Conservation (phyloP, 2,797 vertebrate species). For the Pseudochromis fuscus region DNA sequence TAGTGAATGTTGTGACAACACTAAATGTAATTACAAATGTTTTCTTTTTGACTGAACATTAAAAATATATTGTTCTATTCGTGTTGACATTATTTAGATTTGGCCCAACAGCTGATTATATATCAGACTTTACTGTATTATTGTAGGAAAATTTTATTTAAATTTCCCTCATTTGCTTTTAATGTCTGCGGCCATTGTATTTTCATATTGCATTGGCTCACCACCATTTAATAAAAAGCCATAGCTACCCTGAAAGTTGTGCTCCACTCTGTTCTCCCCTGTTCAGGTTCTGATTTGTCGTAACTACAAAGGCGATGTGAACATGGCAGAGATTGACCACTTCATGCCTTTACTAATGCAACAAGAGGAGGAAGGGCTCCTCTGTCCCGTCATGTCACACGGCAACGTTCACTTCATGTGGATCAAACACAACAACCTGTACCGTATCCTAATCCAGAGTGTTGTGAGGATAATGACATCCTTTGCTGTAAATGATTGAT, state of each 20-base stretch:
- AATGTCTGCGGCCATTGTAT: background rate
- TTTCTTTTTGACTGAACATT: no score
- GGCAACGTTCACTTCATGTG: slow-evolving; percentile 93
- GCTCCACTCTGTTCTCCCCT: background rate
- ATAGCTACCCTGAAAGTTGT: background rate
- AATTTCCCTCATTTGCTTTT: background rate
- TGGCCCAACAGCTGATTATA: background rate
- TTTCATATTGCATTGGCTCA: background rate
- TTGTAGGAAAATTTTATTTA: background rate
- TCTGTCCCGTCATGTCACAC: slow-evolving; percentile 88
- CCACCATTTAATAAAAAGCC: background rate
- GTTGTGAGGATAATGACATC: background rate
- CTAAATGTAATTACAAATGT: background rate
- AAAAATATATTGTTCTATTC: no score
- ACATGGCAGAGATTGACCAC: slow-evolving; percentile 92
- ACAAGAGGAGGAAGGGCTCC: slow-evolving; percentile 90
- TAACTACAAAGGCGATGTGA: slow-evolving; percentile 95
- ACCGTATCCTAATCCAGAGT: slow-evolving; percentile 88
- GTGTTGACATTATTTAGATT: no score
- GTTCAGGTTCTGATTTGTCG: slow-evolving; percentile 93
- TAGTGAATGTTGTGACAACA: background rate
- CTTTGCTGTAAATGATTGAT: background rate
- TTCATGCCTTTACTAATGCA: slow-evolving; percentile 93
- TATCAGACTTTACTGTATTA: no score
- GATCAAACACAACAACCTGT: slow-evolving; percentile 97